These are phyloP conservation scores for Himalopsyche tibetana DNA, from an alignment of 2,888 invertebrate species.

Conservation along the genomic window DNA sequence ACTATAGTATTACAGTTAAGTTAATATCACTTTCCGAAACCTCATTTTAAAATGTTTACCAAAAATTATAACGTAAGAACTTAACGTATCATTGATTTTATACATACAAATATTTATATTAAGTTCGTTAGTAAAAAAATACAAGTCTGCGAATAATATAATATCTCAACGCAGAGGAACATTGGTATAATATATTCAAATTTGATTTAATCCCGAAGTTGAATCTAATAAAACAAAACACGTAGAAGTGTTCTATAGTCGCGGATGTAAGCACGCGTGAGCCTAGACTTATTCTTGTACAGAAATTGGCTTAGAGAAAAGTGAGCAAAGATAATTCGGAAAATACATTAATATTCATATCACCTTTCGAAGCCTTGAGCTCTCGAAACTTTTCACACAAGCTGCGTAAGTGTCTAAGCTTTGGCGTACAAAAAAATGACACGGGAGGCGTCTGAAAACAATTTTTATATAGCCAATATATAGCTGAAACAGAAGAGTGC, in stretches of 20 bases:
- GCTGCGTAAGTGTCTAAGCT: slow-evolving; percentile 49
- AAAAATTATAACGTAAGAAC: too few species aligned
- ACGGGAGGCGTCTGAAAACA: too few species aligned
- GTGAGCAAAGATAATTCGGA: slow-evolving; percentile 61
- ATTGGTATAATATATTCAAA: slow-evolving; percentile 17
- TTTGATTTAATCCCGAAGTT: slow-evolving; percentile 8
- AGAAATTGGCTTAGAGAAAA: slow-evolving; percentile 49
- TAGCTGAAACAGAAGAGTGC: too few species aligned
- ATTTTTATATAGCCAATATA: too few species aligned
- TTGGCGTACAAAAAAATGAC: neutral
- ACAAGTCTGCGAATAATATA: too few species aligned
- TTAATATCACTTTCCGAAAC: too few species aligned
- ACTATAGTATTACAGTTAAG: too few species aligned
- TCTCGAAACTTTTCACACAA: slow-evolving; percentile 61
- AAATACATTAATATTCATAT: slow-evolving; percentile 76
- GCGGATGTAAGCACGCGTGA: slow-evolving; percentile 14
- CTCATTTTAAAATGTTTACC: too few species aligned
- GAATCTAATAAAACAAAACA: slow-evolving; percentile 25
- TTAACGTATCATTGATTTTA: too few species aligned
- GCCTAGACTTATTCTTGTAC: slow-evolving; percentile 35
- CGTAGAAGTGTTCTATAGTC: slow-evolving; percentile 14
- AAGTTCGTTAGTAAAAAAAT: too few species aligned
- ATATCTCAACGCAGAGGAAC: too few species aligned
- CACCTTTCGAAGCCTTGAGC: slow-evolving; percentile 67
- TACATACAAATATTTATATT: too few species aligned